Conservation (phyloP, 2,113 vertebrate species). For the Poicephalus gulielmi region DNA sequence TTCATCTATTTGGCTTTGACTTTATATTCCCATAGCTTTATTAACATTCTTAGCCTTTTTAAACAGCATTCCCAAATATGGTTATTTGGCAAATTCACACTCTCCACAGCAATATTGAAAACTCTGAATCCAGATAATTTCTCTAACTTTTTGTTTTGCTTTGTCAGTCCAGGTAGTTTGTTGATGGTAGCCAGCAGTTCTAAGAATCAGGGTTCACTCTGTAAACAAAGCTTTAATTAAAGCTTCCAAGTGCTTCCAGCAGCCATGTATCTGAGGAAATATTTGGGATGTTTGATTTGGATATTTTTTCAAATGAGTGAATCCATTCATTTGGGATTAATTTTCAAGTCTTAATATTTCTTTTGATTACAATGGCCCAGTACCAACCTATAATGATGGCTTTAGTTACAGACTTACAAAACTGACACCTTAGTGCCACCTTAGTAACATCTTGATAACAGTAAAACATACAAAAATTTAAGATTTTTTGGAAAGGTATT, state of each 20-base stretch:
- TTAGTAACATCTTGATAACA: neutral
- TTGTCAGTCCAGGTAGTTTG: neutral
- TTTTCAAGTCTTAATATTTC: neutral
- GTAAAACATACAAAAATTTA: neutral
- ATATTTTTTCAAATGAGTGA: neutral
- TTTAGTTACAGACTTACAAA: neutral
- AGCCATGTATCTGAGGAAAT: neutral
- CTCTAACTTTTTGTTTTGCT: neutral
- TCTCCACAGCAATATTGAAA: neutral
- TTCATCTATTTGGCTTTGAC: neutral
- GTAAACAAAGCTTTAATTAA: neutral
- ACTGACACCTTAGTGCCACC: neutral
- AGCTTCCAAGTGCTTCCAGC: neutral
- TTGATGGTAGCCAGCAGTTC: neutral
- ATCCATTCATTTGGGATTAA: neutral
- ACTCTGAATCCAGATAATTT: neutral
- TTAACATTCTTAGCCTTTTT: neutral
- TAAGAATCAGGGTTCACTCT: neutral
- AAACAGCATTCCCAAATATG: neutral
- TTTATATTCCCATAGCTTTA: neutral
- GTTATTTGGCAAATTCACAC: neutral
- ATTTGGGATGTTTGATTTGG: neutral
- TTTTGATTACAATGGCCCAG: neutral
- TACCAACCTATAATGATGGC: neutral
- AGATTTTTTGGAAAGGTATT: neutral